phyloP scores from a whole-genome alignment of 2,113 vertebrate genomes.

The Callionymus lyra region DNA sequence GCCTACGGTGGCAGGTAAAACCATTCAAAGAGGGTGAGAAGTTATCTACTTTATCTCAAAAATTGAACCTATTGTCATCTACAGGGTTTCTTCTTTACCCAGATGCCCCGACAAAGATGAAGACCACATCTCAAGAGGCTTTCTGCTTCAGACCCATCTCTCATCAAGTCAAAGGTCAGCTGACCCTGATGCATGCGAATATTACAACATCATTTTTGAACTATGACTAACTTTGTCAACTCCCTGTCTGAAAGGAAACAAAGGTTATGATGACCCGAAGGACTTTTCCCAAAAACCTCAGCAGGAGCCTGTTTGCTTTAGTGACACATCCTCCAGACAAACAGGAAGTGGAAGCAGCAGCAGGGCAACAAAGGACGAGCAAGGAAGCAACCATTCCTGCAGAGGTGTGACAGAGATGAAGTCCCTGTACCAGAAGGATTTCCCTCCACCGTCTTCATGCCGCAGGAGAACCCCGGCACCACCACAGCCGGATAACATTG shows the following conservation, averaged over 20 bases:
- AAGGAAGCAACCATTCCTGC: slow-evolving; percentile 5
- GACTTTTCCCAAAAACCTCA: slow-evolving; percentile 36
- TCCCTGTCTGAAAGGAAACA: not conserved
- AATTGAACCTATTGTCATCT: not conserved
- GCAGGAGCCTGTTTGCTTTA: slow-evolving; percentile 39
- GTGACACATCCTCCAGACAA: slow-evolving; percentile 29
- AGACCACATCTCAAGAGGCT: slow-evolving; percentile 53
- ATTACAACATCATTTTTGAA: too few species aligned
- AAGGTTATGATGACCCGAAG: slow-evolving; percentile 15
- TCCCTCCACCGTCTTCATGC: slow-evolving; percentile 27
- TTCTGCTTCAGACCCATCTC: slow-evolving; percentile 34
- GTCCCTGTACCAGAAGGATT: slow-evolving; percentile 63
- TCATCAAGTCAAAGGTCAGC: slow-evolving; percentile 22
- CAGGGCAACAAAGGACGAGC: not conserved
- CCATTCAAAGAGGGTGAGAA: not conserved
- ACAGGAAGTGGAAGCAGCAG: slow-evolving; percentile 25
- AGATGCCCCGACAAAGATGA: slow-evolving; percentile 55
- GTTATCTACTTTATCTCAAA: not conserved
- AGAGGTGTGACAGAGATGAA: slow-evolving; percentile 22
- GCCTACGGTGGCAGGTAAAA: slow-evolving; percentile 34
- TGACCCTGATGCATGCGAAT: too few species aligned
- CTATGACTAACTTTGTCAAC: too few species aligned
- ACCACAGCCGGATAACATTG: slow-evolving; percentile 65
- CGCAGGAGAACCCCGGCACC: slow-evolving; percentile 32
- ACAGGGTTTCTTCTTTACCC: slow-evolving; percentile 64